Evolutionary conservation across 2,113 vertebrate genomes (phyloP).

Genomic region (Ophiodon elongatus): DNA sequence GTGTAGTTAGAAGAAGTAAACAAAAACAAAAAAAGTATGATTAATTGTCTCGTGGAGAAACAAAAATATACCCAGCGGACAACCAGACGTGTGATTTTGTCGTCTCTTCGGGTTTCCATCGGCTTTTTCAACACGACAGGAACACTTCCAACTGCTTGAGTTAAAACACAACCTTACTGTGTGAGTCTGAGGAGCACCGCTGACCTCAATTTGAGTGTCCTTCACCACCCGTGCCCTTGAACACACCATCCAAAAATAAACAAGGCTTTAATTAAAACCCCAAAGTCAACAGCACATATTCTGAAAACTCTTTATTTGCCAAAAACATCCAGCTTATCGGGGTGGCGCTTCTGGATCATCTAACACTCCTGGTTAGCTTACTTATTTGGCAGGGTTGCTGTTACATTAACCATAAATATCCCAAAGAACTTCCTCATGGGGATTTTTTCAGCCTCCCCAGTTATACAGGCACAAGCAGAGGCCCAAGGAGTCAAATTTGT

Average conservation of each 20-base stretch:
- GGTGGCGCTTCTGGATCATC: conserved; percentile 19
- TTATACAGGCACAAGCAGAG: conserved; percentile 43
- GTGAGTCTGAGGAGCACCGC: conserved; percentile 41
- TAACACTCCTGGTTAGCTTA: conserved; percentile 14
- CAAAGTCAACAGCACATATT: conserved; percentile 28
- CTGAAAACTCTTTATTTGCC: not conserved
- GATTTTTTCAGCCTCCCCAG: conserved; percentile 59
- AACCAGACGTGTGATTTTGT: not conserved
- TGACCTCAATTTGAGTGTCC: conserved; percentile 10
- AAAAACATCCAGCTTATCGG: conserved; percentile 9
- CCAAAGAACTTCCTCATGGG: conserved; percentile 45
- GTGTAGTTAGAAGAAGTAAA: conserved; percentile 12
- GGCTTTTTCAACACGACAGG: conserved; percentile 9
- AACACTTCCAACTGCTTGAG: conserved; percentile 32
- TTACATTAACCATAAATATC: conserved; percentile 48
- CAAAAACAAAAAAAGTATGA: conserved; percentile 44
- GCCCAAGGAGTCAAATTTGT: conserved; percentile 62
- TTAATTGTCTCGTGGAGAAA: conserved; percentile 38
- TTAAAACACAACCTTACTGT: conserved; percentile 33
- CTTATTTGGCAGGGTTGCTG: conserved; percentile 24
- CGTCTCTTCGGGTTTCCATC: conserved; percentile 2
- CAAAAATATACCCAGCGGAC: conserved; percentile 17
- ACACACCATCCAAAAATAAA: conserved; percentile 50
- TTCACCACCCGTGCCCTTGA: conserved; percentile 11
- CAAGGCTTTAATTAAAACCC: conserved; percentile 49